phyloP scores from a whole-genome alignment of 2,888 invertebrate species.

The Diplazon laetatorius region DNA sequence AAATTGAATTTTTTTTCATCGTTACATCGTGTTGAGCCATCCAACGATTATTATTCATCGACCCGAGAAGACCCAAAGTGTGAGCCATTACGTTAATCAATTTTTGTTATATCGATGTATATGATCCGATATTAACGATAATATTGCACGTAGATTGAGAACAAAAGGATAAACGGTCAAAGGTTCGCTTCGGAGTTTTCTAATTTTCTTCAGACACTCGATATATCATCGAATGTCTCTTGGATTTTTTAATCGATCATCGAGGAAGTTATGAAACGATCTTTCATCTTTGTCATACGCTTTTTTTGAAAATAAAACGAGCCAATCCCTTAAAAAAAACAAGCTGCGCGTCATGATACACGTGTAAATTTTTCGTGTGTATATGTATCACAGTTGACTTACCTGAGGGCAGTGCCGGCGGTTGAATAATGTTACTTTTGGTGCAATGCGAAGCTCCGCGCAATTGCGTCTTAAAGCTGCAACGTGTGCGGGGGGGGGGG shows the following conservation, averaged over 20 bases:
- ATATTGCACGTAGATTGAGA: too few species aligned
- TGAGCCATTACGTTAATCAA: neutral
- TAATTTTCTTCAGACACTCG: too few species aligned
- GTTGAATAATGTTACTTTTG: slow-evolving; percentile 29
- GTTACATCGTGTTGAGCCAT: neutral
- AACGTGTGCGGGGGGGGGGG: slow-evolving; percentile 42
- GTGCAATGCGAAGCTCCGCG: slow-evolving; percentile 17
- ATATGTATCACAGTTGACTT: slow-evolving; percentile 13
- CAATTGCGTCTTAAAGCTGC: slow-evolving; percentile 22
- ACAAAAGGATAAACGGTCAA: too few species aligned
- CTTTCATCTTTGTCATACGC: too few species aligned
- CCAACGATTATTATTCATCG: neutral
- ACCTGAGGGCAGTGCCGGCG: slow-evolving; percentile 1
- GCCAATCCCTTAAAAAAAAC: too few species aligned
- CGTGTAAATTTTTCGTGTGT: neutral
- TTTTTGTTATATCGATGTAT: neutral
- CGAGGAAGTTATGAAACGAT: too few species aligned
- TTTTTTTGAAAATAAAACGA: too few species aligned
- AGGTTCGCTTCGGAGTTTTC: too few species aligned
- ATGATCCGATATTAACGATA: too few species aligned
- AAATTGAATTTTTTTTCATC: neutral
- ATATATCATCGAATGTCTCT: too few species aligned
- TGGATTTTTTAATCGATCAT: too few species aligned
- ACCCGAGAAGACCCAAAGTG: neutral
- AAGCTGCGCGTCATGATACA: too few species aligned